phyloP scores from a whole-genome alignment of 2,888 invertebrate genomes.

The Saturnia japonica region DNA sequence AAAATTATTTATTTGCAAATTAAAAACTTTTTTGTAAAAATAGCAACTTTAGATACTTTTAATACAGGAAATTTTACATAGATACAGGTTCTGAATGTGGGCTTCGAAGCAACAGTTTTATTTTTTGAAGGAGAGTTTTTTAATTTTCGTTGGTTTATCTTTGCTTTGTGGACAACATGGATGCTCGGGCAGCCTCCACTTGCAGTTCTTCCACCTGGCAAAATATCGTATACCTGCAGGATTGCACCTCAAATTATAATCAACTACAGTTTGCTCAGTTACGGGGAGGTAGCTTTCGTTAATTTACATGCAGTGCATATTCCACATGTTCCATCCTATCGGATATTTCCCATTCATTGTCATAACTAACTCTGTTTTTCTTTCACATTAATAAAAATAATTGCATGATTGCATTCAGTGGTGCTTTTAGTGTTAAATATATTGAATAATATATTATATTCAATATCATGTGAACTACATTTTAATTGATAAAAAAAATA shows the following conservation, averaged over 20 bases:
- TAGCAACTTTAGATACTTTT: conserved; percentile 77
- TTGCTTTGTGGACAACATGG: conserved; percentile 84
- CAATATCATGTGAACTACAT: conserved; percentile 11
- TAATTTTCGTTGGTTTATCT: conserved; percentile 77
- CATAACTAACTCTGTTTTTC: not conserved
- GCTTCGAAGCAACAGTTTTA: conserved; percentile 73
- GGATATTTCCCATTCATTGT: conserved; percentile 1
- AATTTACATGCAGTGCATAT: conserved; percentile 36
- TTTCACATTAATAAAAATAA: not conserved
- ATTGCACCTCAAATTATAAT: conserved; percentile 82
- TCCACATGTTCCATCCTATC: conserved; percentile 19
- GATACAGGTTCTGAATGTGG: conserved; percentile 62
- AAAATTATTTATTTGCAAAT: conserved; percentile 64
- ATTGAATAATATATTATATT: not conserved
- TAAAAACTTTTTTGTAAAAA: conserved; percentile 72
- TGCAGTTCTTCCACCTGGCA: conserved; percentile 93
- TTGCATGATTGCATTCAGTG: conserved; percentile 11
- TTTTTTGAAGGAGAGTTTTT: conserved; percentile 79
- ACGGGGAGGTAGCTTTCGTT: conserved; percentile 43
- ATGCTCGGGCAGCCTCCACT: conserved; percentile 87
- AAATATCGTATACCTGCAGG: conserved; percentile 90
- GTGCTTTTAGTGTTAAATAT: conserved; percentile 11
- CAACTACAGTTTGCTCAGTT: conserved; percentile 76
- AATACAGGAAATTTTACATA: conserved; percentile 73
- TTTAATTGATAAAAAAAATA: conserved; percentile 33